These are phyloP conservation scores for Coremacera marginata DNA, from an alignment of 2,888 invertebrate species.

Conservation along the genomic window DNA sequence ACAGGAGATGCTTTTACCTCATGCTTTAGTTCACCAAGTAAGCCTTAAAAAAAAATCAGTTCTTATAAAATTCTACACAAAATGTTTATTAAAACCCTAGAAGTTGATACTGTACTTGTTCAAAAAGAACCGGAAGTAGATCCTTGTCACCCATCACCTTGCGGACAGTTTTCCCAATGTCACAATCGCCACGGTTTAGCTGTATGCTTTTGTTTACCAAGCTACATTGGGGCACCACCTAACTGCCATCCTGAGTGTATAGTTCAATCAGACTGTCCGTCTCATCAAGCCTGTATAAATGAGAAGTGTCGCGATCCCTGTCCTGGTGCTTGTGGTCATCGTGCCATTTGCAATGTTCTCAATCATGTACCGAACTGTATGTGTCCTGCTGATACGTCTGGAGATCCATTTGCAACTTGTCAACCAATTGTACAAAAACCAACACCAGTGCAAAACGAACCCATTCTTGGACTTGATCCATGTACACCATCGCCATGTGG, in stretches of 20 bases:
- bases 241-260: conserved; percentile 74
- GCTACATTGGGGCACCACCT: conserved; percentile 74
- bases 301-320: conserved; percentile 81
- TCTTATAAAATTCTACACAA: neutral
- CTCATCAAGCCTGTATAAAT: conserved; percentile 74
- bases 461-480: conserved; percentile 63
- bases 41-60: conserved; percentile 42
- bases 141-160: conserved; percentile 76
- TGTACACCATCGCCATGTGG: conserved; percentile 72
- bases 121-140: conserved; percentile 54
- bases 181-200: conserved; percentile 76
- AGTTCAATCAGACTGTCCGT: conserved; percentile 72
- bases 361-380: conserved; percentile 81
- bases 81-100: neutral
- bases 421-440: conserved; percentile 60
- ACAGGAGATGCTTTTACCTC: conserved; percentile 78
- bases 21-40: conserved; percentile 68
- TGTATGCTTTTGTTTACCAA: conserved; percentile 72
- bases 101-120: neutral
- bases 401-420: conserved; percentile 78
- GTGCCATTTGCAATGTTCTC: conserved; percentile 78
- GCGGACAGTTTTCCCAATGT: conserved; percentile 77
- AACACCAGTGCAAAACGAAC: conserved; percentile 67
- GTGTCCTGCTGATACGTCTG: conserved; percentile 75
- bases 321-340: conserved; percentile 78